Evolutionary conservation across 2,888 invertebrate genomes (phyloP).

Genomic region (Hermaeophaga mercurialis): DNA sequence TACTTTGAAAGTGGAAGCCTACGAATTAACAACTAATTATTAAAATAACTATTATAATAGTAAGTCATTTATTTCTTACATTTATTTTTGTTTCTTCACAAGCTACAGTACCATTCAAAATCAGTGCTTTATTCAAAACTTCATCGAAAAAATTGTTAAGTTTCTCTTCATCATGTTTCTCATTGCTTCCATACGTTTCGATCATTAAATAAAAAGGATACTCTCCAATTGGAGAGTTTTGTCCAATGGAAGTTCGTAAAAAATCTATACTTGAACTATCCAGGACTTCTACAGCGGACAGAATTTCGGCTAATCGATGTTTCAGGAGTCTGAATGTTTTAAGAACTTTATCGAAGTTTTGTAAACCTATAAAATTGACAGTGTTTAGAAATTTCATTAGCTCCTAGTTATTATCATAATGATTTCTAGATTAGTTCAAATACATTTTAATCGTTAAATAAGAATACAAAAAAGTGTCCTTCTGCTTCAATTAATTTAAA

Average conservation of each 20-base stretch:
- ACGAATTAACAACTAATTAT: too few species aligned
- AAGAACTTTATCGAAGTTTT: constrained; percentile 78
- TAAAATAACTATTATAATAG: too few species aligned
- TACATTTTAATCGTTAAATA: too few species aligned
- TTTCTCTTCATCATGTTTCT: constrained; percentile 84
- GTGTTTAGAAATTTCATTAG: too few species aligned
- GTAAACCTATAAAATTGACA: constrained; percentile 70
- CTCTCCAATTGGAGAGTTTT: constrained; percentile 67
- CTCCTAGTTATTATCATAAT: too few species aligned
- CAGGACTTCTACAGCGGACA: constrained; percentile 95
- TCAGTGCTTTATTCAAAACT: constrained; percentile 71
- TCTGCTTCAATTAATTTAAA: too few species aligned
- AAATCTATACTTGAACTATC: constrained; percentile 74
- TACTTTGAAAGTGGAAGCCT: too few species aligned
- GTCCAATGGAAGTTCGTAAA: constrained; percentile 64
- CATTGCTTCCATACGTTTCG: constrained; percentile 86
- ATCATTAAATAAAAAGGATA: constrained; percentile 84
- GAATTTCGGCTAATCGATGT: constrained; percentile 78
- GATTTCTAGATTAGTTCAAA: too few species aligned
- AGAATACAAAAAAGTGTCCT: too few species aligned
- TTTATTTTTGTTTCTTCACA: constrained; percentile 78
- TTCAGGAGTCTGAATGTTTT: constrained; percentile 77
- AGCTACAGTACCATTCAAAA: constrained; percentile 82
- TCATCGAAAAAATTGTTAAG: constrained; percentile 75
- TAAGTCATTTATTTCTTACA: too few species aligned